Conservation (phyloP, 2,888 invertebrate genomes). For the Agrilus mali region DNA sequence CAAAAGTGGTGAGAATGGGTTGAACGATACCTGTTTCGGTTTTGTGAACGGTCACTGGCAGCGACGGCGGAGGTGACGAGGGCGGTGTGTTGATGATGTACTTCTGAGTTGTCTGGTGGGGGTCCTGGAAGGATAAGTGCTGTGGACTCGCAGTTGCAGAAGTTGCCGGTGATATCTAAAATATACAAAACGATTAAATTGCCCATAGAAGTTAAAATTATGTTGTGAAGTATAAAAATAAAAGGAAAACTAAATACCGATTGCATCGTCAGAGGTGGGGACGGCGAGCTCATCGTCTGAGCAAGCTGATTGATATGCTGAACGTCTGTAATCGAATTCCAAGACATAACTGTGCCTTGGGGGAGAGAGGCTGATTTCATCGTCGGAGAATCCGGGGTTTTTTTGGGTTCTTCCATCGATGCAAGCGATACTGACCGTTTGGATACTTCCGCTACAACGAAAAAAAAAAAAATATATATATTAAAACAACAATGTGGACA, state of each 20-base stretch:
- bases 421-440: conserved; percentile 46
- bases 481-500: no score
- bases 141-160: conserved; percentile 34
- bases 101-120: conserved; percentile 25
- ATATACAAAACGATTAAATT: background rate
- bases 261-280: conserved; percentile 34
- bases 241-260: conserved; percentile 18
- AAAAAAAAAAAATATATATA: no score
- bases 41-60: conserved; percentile 41
- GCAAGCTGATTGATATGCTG: conserved; percentile 35
- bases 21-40: conserved; percentile 33
- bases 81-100: conserved; percentile 30
- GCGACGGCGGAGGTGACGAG: conserved; percentile 33
- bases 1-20: conserved; percentile 33
- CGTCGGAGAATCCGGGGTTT: conserved; percentile 73
- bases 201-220: background rate
- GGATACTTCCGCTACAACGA: conserved; percentile 32
- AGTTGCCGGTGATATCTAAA: conserved; percentile 29
- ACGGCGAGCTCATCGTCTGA: conserved; percentile 30
- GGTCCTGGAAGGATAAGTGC: conserved; percentile 19
- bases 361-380: conserved; percentile 61
- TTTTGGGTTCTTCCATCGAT: conserved; percentile 37
- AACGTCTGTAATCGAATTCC: conserved; percentile 45
- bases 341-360: conserved; percentile 47
- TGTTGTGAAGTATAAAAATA: no score